Conservation (phyloP, 2,113 vertebrate species). For the Poeciliopsis retropinna region DNA sequence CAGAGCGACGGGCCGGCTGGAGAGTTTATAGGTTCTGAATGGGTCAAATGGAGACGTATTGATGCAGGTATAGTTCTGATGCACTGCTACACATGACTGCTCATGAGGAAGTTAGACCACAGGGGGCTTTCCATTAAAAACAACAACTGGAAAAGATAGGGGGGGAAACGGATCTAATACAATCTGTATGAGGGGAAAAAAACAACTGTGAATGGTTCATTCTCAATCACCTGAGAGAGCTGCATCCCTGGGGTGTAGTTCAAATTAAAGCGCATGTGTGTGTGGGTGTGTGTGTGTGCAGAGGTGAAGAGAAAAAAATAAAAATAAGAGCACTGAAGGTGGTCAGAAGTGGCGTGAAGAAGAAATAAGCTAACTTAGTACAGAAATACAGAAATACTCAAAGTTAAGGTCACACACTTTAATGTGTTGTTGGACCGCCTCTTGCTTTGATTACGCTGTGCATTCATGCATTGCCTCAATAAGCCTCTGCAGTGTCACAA, state of each 20-base stretch:
- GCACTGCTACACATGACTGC: conserved; percentile 47
- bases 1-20: conserved; percentile 20
- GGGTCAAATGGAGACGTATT: conserved; percentile 69
- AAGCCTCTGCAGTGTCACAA: too few species aligned
- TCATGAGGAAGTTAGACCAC: conserved; percentile 72
- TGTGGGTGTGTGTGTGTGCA: too few species aligned
- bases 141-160: conserved; percentile 57
- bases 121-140: conserved; percentile 70
- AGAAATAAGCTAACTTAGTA: too few species aligned
- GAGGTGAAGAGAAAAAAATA: too few species aligned
- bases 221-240: conserved; percentile 58
- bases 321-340: too few species aligned
- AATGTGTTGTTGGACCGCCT: too few species aligned
- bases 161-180: conserved; percentile 39
- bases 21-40: conserved; percentile 21
- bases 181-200: conserved; percentile 14
- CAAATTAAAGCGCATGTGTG: conserved; percentile 13
- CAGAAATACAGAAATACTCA: too few species aligned
- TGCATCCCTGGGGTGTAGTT: conserved; percentile 55
- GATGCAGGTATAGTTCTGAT: conserved; percentile 52
- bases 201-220: conserved; percentile 25
- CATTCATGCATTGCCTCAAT: too few species aligned
- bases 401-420: too few species aligned
- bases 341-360: too few species aligned
- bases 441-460: too few species aligned